These are phyloP conservation scores for Ptychochromis oligacanthus DNA, from an alignment of 2,113 vertebrate genomes.

Conservation along the genomic window DNA sequence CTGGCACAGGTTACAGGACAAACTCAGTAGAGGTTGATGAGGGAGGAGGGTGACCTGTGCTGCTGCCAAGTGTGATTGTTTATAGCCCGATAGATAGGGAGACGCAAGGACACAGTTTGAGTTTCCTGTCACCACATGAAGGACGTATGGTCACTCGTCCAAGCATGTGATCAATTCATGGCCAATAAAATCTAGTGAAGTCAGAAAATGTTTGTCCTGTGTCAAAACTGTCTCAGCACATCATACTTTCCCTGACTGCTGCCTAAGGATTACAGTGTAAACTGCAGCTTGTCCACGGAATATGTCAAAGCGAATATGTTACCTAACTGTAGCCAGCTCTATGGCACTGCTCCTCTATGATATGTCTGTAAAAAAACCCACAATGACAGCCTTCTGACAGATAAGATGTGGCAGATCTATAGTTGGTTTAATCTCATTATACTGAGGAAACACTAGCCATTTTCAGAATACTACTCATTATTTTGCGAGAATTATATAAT, in stretches of 20 bases:
- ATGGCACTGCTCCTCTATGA: conserved; percentile 28
- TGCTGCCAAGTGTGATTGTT: conserved; percentile 67
- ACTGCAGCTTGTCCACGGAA: conserved; percentile 22
- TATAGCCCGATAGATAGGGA: conserved; percentile 47
- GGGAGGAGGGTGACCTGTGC: conserved; percentile 32
- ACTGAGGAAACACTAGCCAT: conserved; percentile 4
- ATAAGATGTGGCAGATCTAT: conserved; percentile 24
- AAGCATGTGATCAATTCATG: conserved; percentile 37
- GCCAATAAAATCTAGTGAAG: conserved; percentile 39
- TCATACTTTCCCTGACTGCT: conserved; percentile 21
- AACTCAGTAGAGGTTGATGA: conserved; percentile 61
- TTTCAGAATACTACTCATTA: conserved; percentile 23
- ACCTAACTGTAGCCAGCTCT: conserved; percentile 27
- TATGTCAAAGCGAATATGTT: conserved; percentile 35
- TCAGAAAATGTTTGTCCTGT: conserved; percentile 38
- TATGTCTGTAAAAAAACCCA: conserved; percentile 38
- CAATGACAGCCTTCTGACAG: background rate
- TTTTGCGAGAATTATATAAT: conserved; percentile 28
- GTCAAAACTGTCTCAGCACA: conserved; percentile 19
- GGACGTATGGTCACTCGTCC: conserved; percentile 22
- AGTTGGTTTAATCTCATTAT: conserved; percentile 37
- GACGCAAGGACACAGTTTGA: conserved; percentile 58
- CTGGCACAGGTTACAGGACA: conserved; percentile 71
- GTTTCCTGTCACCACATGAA: conserved; percentile 37
- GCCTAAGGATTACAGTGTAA: conserved; percentile 23